phyloP scores from a whole-genome alignment of 2,888 invertebrate species.

The Lagria hirta region DNA sequence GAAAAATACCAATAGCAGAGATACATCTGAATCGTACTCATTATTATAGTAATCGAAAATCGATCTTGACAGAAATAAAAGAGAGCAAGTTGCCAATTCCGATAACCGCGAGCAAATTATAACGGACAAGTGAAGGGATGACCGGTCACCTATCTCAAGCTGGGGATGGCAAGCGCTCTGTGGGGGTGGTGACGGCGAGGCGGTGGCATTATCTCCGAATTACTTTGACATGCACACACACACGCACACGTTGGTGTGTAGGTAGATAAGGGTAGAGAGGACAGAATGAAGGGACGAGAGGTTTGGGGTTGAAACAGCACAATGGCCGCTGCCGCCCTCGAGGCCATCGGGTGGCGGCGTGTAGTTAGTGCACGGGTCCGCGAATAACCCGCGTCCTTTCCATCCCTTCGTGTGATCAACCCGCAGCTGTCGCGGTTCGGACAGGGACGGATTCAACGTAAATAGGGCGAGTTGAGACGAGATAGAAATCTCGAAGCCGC shows the following conservation, averaged over 20 bases:
- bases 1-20: no score
- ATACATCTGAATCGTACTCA: no score
- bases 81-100: no score
- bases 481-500: conserved; percentile 7
- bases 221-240: conserved; percentile 32
- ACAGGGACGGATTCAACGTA: conserved; percentile 36
- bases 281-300: conserved; percentile 13
- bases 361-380: conserved; percentile 32
- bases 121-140: no score
- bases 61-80: no score
- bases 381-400: conserved; percentile 32
- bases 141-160: no score
- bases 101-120: not conserved
- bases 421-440: conserved; percentile 38
- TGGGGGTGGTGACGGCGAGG: no score
- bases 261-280: conserved; percentile 34
- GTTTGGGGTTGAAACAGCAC: conserved; percentile 23
- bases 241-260: conserved; percentile 30
- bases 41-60: no score
- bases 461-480: conserved; percentile 9
- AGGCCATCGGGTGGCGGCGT: conserved; percentile 26
- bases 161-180: conserved; percentile 19
- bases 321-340: conserved; percentile 34
- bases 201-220: conserved; percentile 37
- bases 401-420: conserved; percentile 32